Evolutionary conservation across 2,797 vertebrate species (phyloP).

Genomic region (Helicolenus hilgendorfi): DNA sequence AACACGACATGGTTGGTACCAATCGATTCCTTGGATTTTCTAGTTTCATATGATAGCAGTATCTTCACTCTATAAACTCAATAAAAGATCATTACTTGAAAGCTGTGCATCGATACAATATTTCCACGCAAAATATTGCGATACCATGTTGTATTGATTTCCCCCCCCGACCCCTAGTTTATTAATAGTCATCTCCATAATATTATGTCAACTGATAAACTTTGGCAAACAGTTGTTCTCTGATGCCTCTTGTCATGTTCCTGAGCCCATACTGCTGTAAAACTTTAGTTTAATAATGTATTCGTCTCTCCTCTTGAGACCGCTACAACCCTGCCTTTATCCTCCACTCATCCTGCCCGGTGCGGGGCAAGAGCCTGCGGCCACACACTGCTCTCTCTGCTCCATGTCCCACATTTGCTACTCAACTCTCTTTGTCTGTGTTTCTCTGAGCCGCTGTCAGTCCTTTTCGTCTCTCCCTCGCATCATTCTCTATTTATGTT

Average conservation of each 20-base stretch:
- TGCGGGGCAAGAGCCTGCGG: slow-evolving; percentile 58
- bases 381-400: slow-evolving; percentile 55
- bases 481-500: slow-evolving; percentile 44
- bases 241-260: slow-evolving; percentile 24
- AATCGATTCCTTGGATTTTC: too few species aligned
- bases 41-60: too few species aligned
- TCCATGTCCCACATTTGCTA: slow-evolving; percentile 57
- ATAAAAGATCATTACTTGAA: too few species aligned
- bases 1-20: rapidly evolving
- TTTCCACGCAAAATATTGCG: neutral
- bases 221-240: neutral
- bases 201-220: neutral
- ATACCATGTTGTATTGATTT: neutral
- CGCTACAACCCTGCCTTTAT: slow-evolving; percentile 59
- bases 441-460: slow-evolving; percentile 28
- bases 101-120: too few species aligned
- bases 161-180: too few species aligned
- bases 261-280: slow-evolving; percentile 52
- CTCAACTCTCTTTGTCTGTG: slow-evolving; percentile 60
- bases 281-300: slow-evolving; percentile 74
- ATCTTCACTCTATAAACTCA: too few species aligned
- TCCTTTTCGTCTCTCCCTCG: slow-evolving; percentile 15
- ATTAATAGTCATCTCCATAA: neutral
- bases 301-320: slow-evolving; percentile 55
- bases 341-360: slow-evolving; percentile 52